Evolutionary conservation across 2,888 invertebrate genomes (phyloP).

Genomic region (Thecophora atra): DNA sequence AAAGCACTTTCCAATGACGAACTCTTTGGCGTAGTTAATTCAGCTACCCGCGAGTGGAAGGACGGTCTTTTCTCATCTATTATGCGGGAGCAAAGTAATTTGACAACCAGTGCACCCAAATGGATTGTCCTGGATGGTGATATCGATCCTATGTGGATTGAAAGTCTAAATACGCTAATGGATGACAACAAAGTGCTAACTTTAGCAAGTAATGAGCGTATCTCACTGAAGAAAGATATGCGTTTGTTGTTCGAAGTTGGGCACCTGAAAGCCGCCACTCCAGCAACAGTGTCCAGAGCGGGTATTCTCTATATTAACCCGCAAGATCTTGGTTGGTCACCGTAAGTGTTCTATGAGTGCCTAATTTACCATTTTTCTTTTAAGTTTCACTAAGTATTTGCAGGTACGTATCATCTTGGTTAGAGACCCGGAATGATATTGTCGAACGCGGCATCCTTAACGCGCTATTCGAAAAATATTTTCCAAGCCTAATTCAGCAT

Average conservation of each 20-base stretch:
- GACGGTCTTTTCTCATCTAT: constrained; percentile 89
- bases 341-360: constrained; percentile 70
- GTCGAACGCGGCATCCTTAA: constrained; percentile 84
- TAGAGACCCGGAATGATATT: constrained; percentile 79
- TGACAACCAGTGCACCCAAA: constrained; percentile 84
- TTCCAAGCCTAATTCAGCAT: constrained; percentile 83
- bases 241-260: constrained; percentile 92
- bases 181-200: constrained; percentile 97
- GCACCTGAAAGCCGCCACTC: constrained; percentile 90
- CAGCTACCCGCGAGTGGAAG: constrained; percentile 93
- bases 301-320: constrained; percentile 95
- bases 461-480: constrained; percentile 93
- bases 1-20: constrained; percentile 95
- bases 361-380: not conserved
- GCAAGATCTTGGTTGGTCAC: constrained; percentile 94
- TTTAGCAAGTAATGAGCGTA: constrained; percentile 93
- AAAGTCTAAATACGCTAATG: constrained; percentile 96
- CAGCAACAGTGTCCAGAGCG: constrained; percentile 94
- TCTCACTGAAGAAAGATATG: constrained; percentile 89
- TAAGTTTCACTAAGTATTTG: constrained; percentile 29
- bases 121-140: constrained; percentile 97
- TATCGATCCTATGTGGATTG: constrained; percentile 86
- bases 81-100: constrained; percentile 93
- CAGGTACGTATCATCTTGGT: constrained; percentile 90
- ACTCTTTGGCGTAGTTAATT: constrained; percentile 92